phyloP scores from a whole-genome alignment of 2,113 vertebrate species.

The Myiagra hebetior region DNA sequence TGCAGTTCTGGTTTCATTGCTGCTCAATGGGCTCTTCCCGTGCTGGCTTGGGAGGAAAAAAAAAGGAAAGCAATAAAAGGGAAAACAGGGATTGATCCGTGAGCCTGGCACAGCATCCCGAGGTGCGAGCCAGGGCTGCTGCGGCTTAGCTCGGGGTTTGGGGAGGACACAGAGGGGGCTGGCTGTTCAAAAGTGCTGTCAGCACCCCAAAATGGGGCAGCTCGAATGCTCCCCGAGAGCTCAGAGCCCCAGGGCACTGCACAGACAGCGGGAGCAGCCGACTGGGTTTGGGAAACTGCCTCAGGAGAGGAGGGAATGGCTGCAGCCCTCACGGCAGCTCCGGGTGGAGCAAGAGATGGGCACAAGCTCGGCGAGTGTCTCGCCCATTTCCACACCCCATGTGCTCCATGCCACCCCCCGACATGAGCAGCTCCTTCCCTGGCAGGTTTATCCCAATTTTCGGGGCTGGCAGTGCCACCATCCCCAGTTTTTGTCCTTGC shows the following conservation, averaged over 20 bases:
- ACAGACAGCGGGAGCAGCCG: accelerated
- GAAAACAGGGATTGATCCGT: background rate
- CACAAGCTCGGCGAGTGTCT: accelerated
- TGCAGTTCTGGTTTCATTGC: background rate
- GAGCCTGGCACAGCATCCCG: background rate
- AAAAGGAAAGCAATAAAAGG: background rate
- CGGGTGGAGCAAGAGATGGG: background rate
- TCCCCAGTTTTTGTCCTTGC: background rate
- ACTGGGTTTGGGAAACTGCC: background rate
- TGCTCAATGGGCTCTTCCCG: background rate
- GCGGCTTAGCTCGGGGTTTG: accelerated
- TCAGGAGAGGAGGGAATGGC: background rate
- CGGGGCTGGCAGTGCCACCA: accelerated
- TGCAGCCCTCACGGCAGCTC: accelerated
- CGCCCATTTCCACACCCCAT: accelerated
- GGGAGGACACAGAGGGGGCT: background rate
- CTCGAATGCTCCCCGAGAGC: background rate
- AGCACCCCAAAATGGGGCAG: background rate
- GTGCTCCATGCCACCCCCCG: accelerated
- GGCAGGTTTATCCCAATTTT: background rate
- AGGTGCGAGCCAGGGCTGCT: background rate
- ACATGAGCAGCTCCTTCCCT: background rate
- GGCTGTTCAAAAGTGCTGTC: accelerated
- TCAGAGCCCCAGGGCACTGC: background rate
- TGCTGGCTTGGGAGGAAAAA: background rate